Evolutionary conservation across 2,113 vertebrate species (phyloP).

Genomic region (Ivindomyrus marchei): DNA sequence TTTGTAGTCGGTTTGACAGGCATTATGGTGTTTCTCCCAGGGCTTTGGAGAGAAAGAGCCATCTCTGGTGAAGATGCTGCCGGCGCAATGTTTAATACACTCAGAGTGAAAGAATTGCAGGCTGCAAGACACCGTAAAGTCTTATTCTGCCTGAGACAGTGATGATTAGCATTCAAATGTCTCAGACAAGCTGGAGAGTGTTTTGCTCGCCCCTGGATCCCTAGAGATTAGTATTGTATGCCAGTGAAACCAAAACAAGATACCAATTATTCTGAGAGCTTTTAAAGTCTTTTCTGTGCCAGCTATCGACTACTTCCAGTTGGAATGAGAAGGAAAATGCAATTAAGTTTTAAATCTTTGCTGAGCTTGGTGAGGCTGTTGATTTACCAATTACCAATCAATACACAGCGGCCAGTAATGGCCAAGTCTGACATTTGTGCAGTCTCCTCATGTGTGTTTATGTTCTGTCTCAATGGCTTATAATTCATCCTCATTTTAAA

Average conservation of each 20-base stretch:
- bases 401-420: conserved; percentile 58
- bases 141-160: neutral
- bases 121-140: neutral
- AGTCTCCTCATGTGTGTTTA: conserved; percentile 37
- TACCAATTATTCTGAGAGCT: conserved; percentile 11
- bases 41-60: neutral
- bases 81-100: neutral
- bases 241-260: conserved; percentile 1
- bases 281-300: conserved; percentile 49
- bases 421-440: conserved; percentile 44
- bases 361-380: conserved; percentile 59
- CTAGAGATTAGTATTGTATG: neutral
- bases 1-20: neutral
- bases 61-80: neutral
- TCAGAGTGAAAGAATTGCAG: neutral
- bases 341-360: conserved; percentile 75
- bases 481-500: conserved; percentile 28
- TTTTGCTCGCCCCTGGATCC: neutral
- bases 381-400: conserved; percentile 72
- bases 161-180: neutral
- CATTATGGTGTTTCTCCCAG: neutral
- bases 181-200: neutral
- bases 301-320: conserved; percentile 68
- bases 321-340: conserved; percentile 70
- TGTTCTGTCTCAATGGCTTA: conserved; percentile 24